These are phyloP conservation scores for Siniperca chuatsi DNA, from an alignment of 2,113 vertebrate genomes.

Conservation along the genomic window DNA sequence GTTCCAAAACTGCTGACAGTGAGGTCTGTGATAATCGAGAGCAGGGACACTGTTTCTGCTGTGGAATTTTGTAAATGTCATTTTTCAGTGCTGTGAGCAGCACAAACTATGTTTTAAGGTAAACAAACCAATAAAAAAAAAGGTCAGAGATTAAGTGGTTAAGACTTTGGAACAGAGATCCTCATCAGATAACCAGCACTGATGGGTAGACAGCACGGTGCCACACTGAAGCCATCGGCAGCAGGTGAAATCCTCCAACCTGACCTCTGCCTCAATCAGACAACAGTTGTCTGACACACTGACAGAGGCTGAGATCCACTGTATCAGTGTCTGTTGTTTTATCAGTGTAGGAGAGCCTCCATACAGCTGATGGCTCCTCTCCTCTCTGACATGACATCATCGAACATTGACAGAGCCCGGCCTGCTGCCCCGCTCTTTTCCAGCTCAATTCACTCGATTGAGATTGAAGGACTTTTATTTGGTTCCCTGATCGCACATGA, in stretches of 20 bases:
- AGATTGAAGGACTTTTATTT: background rate
- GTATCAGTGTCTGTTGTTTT: no score
- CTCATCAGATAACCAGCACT: no score
- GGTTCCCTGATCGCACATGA: constrained; percentile 5
- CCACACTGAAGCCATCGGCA: background rate
- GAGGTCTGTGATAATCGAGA: background rate
- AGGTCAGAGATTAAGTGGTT: no score
- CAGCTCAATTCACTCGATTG: background rate
- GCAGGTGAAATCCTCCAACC: background rate
- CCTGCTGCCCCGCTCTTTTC: background rate
- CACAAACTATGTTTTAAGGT: no score
- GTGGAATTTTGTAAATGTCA: no score
- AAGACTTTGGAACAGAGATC: no score
- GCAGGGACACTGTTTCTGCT: no score
- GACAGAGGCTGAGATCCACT: no score
- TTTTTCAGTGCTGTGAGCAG: no score
- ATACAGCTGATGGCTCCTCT: background rate
- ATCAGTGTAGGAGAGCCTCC: background rate
- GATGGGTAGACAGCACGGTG: background rate
- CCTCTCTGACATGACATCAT: background rate
- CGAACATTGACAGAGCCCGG: background rate
- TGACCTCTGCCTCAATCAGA: background rate
- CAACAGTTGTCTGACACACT: background rate
- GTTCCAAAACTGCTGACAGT: background rate
- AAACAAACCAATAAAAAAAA: background rate